Evolutionary conservation across 2,888 invertebrate species (phyloP).

Genomic region (Cataglyphis livida): DNA sequence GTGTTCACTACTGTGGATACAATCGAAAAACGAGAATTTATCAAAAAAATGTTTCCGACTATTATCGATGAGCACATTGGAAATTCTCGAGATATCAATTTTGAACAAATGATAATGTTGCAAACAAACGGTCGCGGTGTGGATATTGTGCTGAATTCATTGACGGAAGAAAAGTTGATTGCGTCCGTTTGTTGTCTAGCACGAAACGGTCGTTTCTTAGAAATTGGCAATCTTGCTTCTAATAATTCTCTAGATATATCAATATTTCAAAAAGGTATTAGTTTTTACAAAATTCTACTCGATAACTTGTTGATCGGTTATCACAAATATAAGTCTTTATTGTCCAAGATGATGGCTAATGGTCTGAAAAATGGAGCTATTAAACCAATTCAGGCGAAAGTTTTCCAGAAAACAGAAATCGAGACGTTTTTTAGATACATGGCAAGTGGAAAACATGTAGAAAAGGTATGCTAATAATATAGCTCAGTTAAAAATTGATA

Average conservation of each 20-base stretch:
- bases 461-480: not conserved
- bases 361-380: conserved; percentile 90
- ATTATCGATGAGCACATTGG: conserved; percentile 90
- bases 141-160: conserved; percentile 95
- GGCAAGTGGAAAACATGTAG: not conserved
- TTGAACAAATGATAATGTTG: conserved; percentile 93
- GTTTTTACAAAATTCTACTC: conserved; percentile 92
- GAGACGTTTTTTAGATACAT: not conserved
- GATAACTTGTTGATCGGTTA: conserved; percentile 88
- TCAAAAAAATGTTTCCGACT: conserved; percentile 87
- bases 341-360: conserved; percentile 84
- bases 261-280: conserved; percentile 90
- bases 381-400: conserved; percentile 89
- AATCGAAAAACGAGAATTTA: conserved; percentile 86
- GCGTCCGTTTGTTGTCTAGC: conserved; percentile 89
- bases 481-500: too few relatives aligned
- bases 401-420: conserved; percentile 86
- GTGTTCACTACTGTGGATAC: conserved; percentile 88
- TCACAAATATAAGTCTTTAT: not conserved
- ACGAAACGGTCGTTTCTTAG: conserved; percentile 90
- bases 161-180: conserved; percentile 95
- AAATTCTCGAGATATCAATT: conserved; percentile 94
- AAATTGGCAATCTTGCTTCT: conserved; percentile 93
- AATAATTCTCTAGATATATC: conserved; percentile 90
- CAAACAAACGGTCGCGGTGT: conserved; percentile 95